Conservation (phyloP, 2,113 vertebrate species). For the Axis porcinus region DNA sequence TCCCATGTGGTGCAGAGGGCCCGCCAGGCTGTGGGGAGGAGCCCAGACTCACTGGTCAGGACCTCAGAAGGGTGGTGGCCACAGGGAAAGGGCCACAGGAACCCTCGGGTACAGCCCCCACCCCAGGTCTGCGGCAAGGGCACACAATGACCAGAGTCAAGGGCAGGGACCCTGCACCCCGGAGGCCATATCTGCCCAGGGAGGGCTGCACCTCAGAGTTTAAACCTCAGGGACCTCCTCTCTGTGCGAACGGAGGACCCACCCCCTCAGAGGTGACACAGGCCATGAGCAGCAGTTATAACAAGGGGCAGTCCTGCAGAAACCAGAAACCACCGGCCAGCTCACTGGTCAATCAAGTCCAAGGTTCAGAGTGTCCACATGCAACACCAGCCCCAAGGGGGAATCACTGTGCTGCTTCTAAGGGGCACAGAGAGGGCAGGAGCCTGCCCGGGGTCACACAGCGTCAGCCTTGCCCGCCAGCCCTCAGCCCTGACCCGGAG, state of each 20-base stretch:
- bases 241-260: neutral
- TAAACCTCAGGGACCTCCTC: neutral
- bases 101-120: neutral
- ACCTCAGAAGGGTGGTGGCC: neutral
- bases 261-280: rapidly evolving
- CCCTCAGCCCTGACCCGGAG: neutral
- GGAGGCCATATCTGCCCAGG: neutral
- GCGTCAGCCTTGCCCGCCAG: rapidly evolving
- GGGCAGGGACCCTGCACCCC: neutral
- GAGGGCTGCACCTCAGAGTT: neutral
- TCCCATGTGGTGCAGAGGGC: neutral
- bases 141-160: neutral
- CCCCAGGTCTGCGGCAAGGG: neutral
- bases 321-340: rapidly evolving
- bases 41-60: neutral
- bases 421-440: neutral
- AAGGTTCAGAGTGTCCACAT: neutral
- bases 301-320: neutral
- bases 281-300: neutral
- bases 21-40: rapidly evolving
- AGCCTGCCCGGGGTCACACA: neutral
- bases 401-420: neutral
- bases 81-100: neutral
- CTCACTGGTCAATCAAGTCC: neutral
- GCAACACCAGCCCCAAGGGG: neutral